A percentile compares a stretch with the other conserved stretches of the same genome.
These are phyloP conservation scores for Petrophora chlorosata DNA, from an alignment of 2,888 invertebrate genomes.

Conservation along the genomic window DNA sequence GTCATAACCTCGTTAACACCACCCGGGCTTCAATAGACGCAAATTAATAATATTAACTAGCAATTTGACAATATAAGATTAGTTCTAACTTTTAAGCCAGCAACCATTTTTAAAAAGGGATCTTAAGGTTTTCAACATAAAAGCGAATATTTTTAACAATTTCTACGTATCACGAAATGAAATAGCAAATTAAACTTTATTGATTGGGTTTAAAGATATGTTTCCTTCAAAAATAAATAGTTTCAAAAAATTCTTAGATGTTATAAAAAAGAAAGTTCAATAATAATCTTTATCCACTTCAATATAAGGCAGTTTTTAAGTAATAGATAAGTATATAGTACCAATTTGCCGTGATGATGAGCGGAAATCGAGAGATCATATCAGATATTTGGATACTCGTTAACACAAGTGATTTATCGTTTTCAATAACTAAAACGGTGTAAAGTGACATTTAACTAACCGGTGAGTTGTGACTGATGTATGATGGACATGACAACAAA, in stretches of 20 bases:
- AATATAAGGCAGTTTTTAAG: conserved; percentile 1
- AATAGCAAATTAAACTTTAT: conserved; percentile 1
- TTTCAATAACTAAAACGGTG: conserved; percentile 24
- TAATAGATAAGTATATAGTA: conserved; percentile 20
- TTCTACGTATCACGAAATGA: not conserved
- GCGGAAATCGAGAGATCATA: conserved; percentile 39
- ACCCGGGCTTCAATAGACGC: conserved; percentile 10
- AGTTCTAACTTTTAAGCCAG: too few relatives aligned
- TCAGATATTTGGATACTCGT: conserved; percentile 41
- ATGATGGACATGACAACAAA: conserved; percentile 18
- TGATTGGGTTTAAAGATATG: not conserved
- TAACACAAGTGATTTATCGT: conserved; percentile 40
- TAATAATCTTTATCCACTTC: not conserved
- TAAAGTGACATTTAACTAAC: conserved; percentile 25
- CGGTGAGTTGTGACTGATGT: conserved; percentile 24
- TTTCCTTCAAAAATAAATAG: not conserved
- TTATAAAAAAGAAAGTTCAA: not conserved
- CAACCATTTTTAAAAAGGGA: too few relatives aligned
- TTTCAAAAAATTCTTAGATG: not conserved
- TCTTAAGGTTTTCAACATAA: not conserved
- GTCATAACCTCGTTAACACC: conserved; percentile 10
- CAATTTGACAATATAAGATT: conserved; percentile 16
- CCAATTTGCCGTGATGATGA: conserved; percentile 62
- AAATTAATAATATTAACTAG: conserved; percentile 22
- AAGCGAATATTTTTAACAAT: not conserved